A percentile compares a stretch with the other conserved stretches of the same genome.
Conservation (phyloP, 2,797 vertebrate genomes). For the Benthosema pterotum region DNA sequence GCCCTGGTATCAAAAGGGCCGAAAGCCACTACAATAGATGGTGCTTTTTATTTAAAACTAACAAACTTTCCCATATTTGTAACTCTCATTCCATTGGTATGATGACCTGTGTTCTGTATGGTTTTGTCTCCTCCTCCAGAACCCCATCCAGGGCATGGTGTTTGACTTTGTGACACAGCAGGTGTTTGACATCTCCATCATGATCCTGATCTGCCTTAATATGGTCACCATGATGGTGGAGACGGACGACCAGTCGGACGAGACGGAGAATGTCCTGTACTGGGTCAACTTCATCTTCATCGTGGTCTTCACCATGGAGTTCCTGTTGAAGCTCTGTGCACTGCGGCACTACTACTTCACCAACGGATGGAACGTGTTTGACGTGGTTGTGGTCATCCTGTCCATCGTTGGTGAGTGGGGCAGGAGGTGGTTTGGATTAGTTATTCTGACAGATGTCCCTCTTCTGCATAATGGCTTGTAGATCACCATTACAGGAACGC, state of each 20-base stretch:
- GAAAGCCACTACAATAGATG: not conserved
- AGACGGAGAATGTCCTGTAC: slow-evolving; percentile 93
- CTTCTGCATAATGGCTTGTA: not conserved
- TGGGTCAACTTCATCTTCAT: slow-evolving; percentile 99
- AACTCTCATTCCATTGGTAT: not conserved
- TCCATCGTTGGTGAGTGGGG: slow-evolving; percentile 94
- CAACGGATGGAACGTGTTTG: slow-evolving; percentile 98
- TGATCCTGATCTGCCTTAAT: slow-evolving; percentile 99
- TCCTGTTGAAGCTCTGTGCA: slow-evolving; percentile 96
- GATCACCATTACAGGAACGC: no score
- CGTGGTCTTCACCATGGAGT: slow-evolving; percentile 96
- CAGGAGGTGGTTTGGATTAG: not conserved
- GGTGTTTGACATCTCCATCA: slow-evolving; percentile 98
- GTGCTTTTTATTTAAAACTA: not conserved
- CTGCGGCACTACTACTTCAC: slow-evolving; percentile 98
- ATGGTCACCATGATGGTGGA: slow-evolving; percentile 99
- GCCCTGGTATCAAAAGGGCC: no score
- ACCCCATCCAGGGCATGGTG: slow-evolving; percentile 93
- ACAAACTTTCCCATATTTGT: not conserved
- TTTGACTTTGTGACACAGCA: slow-evolving; percentile 98
- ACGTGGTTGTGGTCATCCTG: slow-evolving; percentile 98
- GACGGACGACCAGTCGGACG: slow-evolving; percentile 92
- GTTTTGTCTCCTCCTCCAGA: slow-evolving; percentile 74
- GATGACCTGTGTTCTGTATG: slow-evolving; percentile 2
- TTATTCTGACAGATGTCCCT: not conserved